Evolutionary conservation across 2,113 vertebrate genomes (phyloP).

Genomic region (Apteryx mantelli): DNA sequence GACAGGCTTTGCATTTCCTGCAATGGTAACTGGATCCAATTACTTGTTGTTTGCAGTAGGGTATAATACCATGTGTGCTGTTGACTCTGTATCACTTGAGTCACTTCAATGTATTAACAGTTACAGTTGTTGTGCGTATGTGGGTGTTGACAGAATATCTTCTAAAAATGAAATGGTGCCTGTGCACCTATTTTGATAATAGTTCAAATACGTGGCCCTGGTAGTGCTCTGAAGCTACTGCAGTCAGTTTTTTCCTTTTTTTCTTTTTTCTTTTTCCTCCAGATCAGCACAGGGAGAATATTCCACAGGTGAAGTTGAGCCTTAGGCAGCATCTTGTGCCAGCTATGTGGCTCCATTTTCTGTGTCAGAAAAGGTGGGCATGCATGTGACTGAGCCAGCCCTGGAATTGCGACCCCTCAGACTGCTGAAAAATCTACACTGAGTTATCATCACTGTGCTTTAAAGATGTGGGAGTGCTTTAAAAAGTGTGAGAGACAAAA

Average conservation of each 20-base stretch:
- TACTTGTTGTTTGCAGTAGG: not conserved
- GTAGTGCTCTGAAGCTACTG: not conserved
- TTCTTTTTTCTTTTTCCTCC: not conserved
- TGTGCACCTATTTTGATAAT: not conserved
- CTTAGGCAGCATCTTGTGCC: not conserved
- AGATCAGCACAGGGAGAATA: not conserved
- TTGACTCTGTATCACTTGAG: not conserved
- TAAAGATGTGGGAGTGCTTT: not conserved
- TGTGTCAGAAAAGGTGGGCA: not conserved
- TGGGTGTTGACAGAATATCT: not conserved
- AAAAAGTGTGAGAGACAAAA: not conserved
- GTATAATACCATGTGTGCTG: fast-evolving
- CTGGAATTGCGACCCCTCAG: not conserved
- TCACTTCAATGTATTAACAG: not conserved
- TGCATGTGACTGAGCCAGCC: not conserved
- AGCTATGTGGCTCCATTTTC: not conserved
- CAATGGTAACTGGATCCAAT: not conserved
- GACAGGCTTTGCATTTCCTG: not conserved
- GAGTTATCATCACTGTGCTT: not conserved
- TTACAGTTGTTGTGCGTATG: not conserved
- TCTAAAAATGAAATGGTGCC: not conserved
- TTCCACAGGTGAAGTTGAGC: not conserved
- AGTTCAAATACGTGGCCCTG: not conserved
- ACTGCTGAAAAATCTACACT: not conserved
- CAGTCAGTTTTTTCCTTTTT: not conserved